Evolutionary conservation across 2,888 invertebrate species (phyloP).

Genomic region (Philopedon plagiatum): DNA sequence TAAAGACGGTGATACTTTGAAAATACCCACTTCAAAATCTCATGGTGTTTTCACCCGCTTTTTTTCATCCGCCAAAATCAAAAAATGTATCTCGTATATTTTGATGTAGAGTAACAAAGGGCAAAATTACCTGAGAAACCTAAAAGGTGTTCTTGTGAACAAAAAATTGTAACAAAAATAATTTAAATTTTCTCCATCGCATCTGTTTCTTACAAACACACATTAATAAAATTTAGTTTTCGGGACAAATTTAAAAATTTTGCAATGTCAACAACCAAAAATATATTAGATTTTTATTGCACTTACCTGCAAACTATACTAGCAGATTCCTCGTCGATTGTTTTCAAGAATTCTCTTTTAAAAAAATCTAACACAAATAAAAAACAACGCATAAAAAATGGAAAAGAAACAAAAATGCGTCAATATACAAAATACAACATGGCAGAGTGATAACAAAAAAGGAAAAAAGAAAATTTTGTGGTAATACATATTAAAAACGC

Average conservation of each 20-base stretch:
- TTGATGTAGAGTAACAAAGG: too few relatives aligned
- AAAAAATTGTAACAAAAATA: too few relatives aligned
- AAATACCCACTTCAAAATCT: too few relatives aligned
- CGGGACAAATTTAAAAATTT: background rate
- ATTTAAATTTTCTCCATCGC: too few relatives aligned
- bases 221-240: too few relatives aligned
- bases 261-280: background rate
- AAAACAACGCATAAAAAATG: background rate
- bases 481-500: conserved; percentile 32
- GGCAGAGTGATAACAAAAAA: background rate
- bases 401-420: background rate
- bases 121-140: too few relatives aligned
- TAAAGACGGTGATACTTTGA: too few relatives aligned
- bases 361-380: conserved; percentile 1
- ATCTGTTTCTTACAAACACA: too few relatives aligned
- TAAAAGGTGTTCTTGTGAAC: too few relatives aligned
- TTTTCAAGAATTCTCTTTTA: background rate
- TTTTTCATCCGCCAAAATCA: too few relatives aligned
- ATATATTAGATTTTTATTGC: background rate
- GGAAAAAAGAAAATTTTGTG: conserved; percentile 7
- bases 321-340: background rate
- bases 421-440: conserved; percentile 4
- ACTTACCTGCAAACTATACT: background rate
- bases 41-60: too few relatives aligned
- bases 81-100: too few relatives aligned